These are phyloP conservation scores for Ennomos fuscantarius DNA, from an alignment of 2,888 invertebrate genomes.

Conservation along the genomic window DNA sequence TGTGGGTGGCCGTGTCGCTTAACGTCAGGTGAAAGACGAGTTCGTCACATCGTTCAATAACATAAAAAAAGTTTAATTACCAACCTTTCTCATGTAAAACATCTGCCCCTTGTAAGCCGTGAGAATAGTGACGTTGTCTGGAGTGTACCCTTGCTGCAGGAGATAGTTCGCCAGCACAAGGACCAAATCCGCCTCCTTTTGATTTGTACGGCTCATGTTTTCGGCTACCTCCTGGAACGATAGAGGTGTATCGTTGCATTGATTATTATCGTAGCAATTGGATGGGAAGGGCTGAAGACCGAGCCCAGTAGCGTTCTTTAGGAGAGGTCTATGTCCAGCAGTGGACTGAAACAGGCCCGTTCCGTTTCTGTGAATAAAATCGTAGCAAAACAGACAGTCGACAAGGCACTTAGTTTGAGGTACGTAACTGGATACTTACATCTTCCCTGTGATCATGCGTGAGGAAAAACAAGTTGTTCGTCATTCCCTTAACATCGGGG, in stretches of 20 bases:
- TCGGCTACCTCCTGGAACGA: constrained; percentile 60
- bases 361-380: not conserved
- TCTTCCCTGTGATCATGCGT: constrained; percentile 86
- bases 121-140: constrained; percentile 89
- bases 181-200: constrained; percentile 86
- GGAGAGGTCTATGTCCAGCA: too few species aligned
- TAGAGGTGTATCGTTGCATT: not conserved
- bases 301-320: too few species aligned
- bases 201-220: constrained; percentile 84
- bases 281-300: too few species aligned
- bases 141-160: constrained; percentile 86
- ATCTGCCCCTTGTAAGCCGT: constrained; percentile 90
- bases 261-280: too few species aligned
- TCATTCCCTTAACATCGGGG: constrained; percentile 85
- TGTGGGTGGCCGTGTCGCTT: too few species aligned
- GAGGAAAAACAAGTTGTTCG: constrained; percentile 88
- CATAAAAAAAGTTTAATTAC: too few species aligned
- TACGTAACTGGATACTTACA: constrained; percentile 50
- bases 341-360: too few species aligned
- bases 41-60: too few species aligned
- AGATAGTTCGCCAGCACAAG: constrained; percentile 86
- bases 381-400: not conserved
- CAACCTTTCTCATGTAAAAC: constrained; percentile 83
- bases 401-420: too few species aligned
- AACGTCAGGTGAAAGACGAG: too few species aligned